Conservation (phyloP, 2,797 vertebrate genomes). For the Tiaroga cobitis region DNA sequence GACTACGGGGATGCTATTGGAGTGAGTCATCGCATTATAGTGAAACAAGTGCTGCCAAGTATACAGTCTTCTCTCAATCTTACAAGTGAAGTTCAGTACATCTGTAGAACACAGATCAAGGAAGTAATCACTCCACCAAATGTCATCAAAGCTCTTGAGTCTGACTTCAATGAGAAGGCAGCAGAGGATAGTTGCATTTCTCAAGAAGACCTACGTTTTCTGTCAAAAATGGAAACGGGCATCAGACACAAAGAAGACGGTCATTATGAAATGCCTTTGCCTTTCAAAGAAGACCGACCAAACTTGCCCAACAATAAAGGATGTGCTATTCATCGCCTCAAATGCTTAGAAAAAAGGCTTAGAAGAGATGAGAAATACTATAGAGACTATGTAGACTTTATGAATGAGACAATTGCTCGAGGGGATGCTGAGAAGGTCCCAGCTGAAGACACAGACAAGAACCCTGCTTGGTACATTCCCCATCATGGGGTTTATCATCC, state of each 20-base stretch:
- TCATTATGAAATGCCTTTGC: conserved; percentile 46
- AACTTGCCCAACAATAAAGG: conserved; percentile 44
- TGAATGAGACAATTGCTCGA: neutral
- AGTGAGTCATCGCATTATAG: conserved; percentile 47
- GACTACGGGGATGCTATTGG: conserved; percentile 40
- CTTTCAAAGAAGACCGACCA: conserved; percentile 46
- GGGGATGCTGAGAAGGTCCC: neutral
- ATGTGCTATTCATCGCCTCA: conserved; percentile 20
- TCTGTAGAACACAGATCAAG: conserved; percentile 44
- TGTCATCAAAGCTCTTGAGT: conserved; percentile 50
- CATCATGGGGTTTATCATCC: neutral
- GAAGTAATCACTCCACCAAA: conserved; percentile 40
- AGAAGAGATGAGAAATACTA: neutral
- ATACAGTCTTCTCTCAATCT: conserved; percentile 3
- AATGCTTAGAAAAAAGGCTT: neutral
- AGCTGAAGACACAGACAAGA: neutral
- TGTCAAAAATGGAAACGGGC: conserved; percentile 32
- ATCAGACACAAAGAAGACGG: conserved; percentile 48
- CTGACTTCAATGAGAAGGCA: conserved; percentile 44
- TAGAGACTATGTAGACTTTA: neutral
- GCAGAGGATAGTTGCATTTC: conserved; percentile 43
- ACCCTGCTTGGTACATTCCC: neutral
- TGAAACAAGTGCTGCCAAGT: conserved; percentile 47
- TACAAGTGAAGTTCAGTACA: conserved; percentile 33
- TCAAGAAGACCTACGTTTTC: conserved; percentile 50